Conservation (phyloP, 2,113 vertebrate genomes). For the Xerus inauris region DNA sequence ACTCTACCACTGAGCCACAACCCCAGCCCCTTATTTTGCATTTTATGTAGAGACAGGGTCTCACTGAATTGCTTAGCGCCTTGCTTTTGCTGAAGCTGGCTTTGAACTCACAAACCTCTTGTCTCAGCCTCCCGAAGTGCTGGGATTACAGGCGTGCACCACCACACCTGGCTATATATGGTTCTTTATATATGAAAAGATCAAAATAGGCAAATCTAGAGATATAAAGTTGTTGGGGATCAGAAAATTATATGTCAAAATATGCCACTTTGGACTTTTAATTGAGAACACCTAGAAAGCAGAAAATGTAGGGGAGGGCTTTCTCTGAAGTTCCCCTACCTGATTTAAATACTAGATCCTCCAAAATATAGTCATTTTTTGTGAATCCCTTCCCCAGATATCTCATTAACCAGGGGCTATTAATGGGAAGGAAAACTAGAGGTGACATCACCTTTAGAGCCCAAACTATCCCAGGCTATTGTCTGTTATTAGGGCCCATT, state of each 20-base stretch:
- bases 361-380: background rate
- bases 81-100: no score
- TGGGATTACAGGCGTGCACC: no score
- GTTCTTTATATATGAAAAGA: background rate
- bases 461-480: background rate
- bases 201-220: slow-evolving; percentile 22
- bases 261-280: background rate
- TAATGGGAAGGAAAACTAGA: background rate
- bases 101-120: no score
- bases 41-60: no score
- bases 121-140: no score
- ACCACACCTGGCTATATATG: no score
- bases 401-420: background rate
- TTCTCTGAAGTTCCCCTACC: background rate
- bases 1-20: no score
- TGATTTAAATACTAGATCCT: background rate
- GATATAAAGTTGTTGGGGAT: background rate
- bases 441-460: background rate
- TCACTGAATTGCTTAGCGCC: no score
- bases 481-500: background rate
- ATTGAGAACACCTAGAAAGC: background rate
- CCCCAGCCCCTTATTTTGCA: no score
- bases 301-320: background rate
- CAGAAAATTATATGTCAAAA: background rate
- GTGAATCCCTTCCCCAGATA: background rate